Base-by-base conservation (phyloP, 2,113 vertebrate genomes). In the Carettochelys insculpta region DNA sequence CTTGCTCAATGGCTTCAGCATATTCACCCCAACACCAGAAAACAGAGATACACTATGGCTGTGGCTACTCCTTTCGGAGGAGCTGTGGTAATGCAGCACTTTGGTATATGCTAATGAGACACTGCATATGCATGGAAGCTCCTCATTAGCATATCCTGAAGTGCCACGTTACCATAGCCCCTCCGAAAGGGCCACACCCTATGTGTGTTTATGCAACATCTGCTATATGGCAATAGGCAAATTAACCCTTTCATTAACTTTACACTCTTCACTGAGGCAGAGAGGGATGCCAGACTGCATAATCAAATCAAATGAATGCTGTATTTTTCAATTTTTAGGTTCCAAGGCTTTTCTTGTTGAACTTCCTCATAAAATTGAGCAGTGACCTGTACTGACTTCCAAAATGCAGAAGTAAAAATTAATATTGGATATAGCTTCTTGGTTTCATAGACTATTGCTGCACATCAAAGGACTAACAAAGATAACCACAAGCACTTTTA, bases 271-370 rank as follows among this genome's bases (percentile, higher is more conserved):
- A 4, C 7, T 34, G 0, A 0, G 50, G 5, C 8, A 80, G 24
- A 68, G 2, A 13, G 11, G 79, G 0, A 0, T 41, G 25, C 0
- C 16, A 38, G 19, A 58, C 80, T 78, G 47, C 82, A 1, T 11
- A 43, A 41, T 75, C 38, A 91, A 38, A 82, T 82, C 77, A 82
- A 8, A 6, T 80, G 10, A 11, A 5, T n/a, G 9, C 7, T 87
- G 41, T 76, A 54, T 51, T 85, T 91, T 78, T 1, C 51, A 11
- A 24, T 8, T 41, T 80, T 86, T 52, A 11, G n/a, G 25, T 82
- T 13, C 6, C 53, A 54, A 73, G 43, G 8, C 3, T 83, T 78
- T 38, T 77, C 48, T 31, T 83, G 20, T 54, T 88, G 25, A 56
- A 29, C n/a, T 43, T 92, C 51, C 31, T 89, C 4, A 48, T 27